A percentile compares a stretch with the other conserved stretches of the same genome.
phyloP scores from a whole-genome alignment of 2,797 vertebrate genomes.

The Molothrus ater region DNA sequence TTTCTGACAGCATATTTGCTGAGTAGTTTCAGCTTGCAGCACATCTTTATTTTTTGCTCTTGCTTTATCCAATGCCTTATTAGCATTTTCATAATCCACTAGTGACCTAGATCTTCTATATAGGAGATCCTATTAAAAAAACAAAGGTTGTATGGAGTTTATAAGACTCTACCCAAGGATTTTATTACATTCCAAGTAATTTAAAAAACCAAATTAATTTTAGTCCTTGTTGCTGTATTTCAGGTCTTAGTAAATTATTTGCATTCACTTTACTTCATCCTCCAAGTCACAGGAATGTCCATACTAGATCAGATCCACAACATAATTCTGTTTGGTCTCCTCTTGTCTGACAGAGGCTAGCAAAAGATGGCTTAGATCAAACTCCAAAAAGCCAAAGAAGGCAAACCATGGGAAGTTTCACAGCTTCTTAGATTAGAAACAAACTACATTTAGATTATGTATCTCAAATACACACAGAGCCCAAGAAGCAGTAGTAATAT shows the following conservation, averaged over 20 bases:
- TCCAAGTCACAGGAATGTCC: background rate
- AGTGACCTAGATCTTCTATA: slow-evolving; percentile 94
- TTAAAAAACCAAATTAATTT: background rate
- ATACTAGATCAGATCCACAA: background rate
- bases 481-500: background rate
- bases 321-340: background rate
- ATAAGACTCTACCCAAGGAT: background rate
- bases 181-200: background rate
- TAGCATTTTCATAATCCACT: slow-evolving; percentile 98
- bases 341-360: background rate
- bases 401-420: background rate
- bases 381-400: background rate
- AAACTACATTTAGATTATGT: background rate
- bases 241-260: background rate
- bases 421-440: slow-evolving; percentile 2
- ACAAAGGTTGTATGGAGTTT: background rate
- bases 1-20: slow-evolving; percentile 97
- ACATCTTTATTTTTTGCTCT: slow-evolving; percentile 97
- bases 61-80: slow-evolving; percentile 97
- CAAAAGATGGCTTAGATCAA: slow-evolving; percentile 2
- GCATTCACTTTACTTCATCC: background rate
- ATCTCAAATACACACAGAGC: background rate
- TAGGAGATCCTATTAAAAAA: slow-evolving; percentile 85
- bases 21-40: slow-evolving; percentile 94
- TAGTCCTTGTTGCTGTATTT: background rate